A percentile compares a stretch with the other conserved stretches of the same genome.
These are phyloP conservation scores for Pocillopora damicornis DNA, from an alignment of 64 coral and sea anemone species.

Conservation along the genomic window DNA sequence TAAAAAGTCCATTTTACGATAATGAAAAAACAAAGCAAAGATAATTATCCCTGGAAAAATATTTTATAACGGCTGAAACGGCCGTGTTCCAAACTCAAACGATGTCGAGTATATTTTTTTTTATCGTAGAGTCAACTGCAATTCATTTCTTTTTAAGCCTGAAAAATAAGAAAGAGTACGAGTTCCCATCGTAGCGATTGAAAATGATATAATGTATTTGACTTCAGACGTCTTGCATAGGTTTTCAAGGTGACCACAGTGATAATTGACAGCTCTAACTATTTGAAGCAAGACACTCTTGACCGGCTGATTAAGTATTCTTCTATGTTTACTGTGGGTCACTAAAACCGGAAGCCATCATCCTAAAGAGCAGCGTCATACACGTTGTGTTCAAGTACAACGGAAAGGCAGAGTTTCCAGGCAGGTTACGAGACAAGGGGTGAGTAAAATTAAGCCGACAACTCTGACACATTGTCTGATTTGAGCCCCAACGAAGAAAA, in stretches of 20 bases:
- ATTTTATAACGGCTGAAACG: no score
- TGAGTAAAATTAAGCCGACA: slow-evolving; percentile 1
- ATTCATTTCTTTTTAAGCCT: background rate
- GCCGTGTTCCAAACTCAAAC: no score
- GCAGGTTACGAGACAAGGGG: slow-evolving; percentile 1
- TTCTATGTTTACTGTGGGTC: slow-evolving; percentile 1
- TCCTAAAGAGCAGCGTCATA: background rate
- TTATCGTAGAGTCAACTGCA: no score
- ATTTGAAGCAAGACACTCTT: background rate
- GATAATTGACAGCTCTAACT: background rate
- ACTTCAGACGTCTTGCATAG: background rate
- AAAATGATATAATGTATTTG: background rate
- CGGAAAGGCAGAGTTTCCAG: slow-evolving; percentile 22
- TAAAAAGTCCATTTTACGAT: no score
- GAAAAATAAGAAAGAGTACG: background rate
- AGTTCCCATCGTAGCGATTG: background rate
- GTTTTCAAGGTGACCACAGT: background rate
- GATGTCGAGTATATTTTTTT: no score
- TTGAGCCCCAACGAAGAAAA: no score
- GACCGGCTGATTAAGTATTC: background rate
- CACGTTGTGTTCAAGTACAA: slow-evolving; percentile 13
- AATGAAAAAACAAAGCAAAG: no score
- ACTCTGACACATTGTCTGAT: background rate
- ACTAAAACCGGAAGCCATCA: slow-evolving; percentile 1
- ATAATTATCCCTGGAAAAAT: no score